phyloP scores from a whole-genome alignment of 1,140 invertebrate species.

The Goniozus legneri region DNA sequence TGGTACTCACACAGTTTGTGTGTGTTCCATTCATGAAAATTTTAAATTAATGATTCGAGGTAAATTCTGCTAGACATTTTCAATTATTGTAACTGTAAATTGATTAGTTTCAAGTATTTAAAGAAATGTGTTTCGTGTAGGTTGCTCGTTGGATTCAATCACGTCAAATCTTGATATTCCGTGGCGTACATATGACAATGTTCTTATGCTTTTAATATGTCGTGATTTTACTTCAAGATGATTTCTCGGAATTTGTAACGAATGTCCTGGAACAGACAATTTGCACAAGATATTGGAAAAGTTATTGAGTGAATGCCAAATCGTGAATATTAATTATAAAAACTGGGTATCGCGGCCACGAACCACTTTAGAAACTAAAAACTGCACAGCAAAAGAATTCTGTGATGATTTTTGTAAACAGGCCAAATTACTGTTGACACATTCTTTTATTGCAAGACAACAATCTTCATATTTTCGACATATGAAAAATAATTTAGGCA shows the following conservation, averaged over 20 bases:
- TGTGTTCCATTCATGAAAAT: conserved; percentile 26
- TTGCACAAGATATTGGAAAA: not conserved
- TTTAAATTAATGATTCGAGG: conserved; percentile 22
- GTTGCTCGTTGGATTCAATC: not conserved
- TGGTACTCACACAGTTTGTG: too few species aligned
- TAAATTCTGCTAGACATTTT: conserved; percentile 1
- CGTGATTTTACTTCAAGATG: not conserved
- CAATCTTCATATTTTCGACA: conserved; percentile 12
- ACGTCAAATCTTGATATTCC: not conserved
- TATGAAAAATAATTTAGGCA: conserved; percentile 9
- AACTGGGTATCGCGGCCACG: not conserved
- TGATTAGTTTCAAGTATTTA: not conserved
- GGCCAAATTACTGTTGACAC: conserved; percentile 4
- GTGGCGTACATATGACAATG: conserved; percentile 6
- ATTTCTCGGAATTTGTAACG: not conserved
- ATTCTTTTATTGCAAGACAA: conserved; percentile 22
- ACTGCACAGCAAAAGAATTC: conserved; percentile 1
- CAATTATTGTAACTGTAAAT: not conserved
- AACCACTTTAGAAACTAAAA: not conserved
- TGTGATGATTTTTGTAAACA: conserved; percentile 5
- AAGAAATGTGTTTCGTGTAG: not conserved
- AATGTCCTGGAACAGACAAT: not conserved
- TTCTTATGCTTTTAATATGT: conserved; percentile 5
- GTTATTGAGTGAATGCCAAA: not conserved
- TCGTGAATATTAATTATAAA: not conserved